Percentiles rank a stretch among this genome's conserved stretches.
These are phyloP conservation scores for Gallinago media DNA, from an alignment of 2,113 vertebrate species.

Conservation along the genomic window DNA sequence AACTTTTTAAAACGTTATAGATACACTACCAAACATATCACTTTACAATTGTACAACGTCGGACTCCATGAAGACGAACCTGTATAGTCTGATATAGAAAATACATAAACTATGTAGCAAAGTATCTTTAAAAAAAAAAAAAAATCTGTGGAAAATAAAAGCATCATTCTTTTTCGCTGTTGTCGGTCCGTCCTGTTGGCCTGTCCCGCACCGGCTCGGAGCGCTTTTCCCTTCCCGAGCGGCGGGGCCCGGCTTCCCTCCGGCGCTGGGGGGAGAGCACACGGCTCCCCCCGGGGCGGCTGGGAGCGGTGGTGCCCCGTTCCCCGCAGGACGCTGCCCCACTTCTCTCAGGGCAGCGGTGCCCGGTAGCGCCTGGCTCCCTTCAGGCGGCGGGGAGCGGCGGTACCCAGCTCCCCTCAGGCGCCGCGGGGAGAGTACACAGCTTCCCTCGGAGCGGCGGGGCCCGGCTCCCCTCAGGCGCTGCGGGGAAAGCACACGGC, in stretches of 20 bases:
- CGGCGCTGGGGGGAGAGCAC: neutral
- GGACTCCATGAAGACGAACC: constrained; percentile 80
- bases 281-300: neutral
- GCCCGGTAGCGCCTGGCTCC: neutral
- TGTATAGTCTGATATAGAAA: constrained; percentile 80
- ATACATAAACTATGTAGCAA: constrained; percentile 65
- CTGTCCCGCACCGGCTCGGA: fast-evolving
- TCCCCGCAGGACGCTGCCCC: too few relatives aligned
- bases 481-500: too few relatives aligned
- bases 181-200: neutral
- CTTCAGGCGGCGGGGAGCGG: too few relatives aligned
- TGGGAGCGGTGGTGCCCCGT: neutral
- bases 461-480: too few relatives aligned
- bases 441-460: too few relatives aligned
- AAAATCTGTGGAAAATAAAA: constrained; percentile 98
- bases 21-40: constrained; percentile 97
- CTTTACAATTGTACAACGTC: constrained; percentile 91
- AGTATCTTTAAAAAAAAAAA: constrained; percentile 64
- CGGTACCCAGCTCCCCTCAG: neutral
- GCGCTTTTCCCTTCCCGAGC: too few relatives aligned
- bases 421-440: neutral
- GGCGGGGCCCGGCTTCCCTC: too few relatives aligned
- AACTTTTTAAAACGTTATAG: constrained; percentile 89
- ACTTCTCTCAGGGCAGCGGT: neutral
- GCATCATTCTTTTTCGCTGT: constrained; percentile 88